phyloP scores from a whole-genome alignment of 2,797 vertebrate species.

The Pempheris klunzingeri region DNA sequence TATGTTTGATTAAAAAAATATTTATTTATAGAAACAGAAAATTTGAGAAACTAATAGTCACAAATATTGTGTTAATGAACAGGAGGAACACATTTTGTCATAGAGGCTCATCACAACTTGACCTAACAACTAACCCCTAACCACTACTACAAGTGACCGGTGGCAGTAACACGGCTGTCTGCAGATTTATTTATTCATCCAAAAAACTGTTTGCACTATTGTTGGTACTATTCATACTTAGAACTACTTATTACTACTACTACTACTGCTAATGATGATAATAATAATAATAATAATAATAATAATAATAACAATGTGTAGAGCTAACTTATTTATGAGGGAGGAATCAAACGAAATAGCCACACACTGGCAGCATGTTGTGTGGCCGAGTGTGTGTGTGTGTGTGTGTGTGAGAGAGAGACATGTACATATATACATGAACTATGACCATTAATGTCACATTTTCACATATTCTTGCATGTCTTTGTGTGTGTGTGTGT shows the following conservation, averaged over 20 bases:
- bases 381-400: not conserved
- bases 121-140: too few species aligned
- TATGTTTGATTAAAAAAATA: too few species aligned
- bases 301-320: conserved; percentile 5
- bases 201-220: too few species aligned
- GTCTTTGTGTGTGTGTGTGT: not conserved
- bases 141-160: too few species aligned
- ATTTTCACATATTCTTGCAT: conserved; percentile 29
- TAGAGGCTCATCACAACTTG: not conserved
- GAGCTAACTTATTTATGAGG: not conserved
- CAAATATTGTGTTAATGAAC: not conserved
- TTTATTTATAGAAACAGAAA: too few species aligned
- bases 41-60: not conserved
- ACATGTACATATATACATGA: conserved; percentile 10
- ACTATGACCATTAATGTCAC: conserved; percentile 29
- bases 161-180: not conserved
- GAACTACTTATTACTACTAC: too few species aligned
- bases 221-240: too few species aligned
- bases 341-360: not conserved
- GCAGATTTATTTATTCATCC: not conserved
- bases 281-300: not conserved
- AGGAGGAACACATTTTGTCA: not conserved
- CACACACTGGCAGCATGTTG: not conserved
- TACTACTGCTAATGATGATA: too few species aligned
- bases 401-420: not conserved